phyloP scores from a whole-genome alignment of 2,888 invertebrate genomes.

The Yponomeuta cagnagella region DNA sequence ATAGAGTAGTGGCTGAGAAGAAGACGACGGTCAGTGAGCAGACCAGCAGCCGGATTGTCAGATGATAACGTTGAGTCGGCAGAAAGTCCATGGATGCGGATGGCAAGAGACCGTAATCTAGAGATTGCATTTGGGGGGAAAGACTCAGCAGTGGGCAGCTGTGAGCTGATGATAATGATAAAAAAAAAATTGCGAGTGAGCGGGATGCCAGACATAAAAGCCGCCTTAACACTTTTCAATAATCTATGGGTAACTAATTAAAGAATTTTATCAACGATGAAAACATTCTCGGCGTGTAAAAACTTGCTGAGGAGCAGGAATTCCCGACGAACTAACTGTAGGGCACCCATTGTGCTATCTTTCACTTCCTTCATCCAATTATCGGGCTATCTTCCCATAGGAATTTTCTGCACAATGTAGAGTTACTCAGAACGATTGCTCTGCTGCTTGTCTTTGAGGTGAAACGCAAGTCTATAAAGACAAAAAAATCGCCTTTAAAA shows the following conservation, averaged over 20 bases:
- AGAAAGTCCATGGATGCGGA: too few species aligned
- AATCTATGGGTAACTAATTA: background rate
- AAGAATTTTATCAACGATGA: background rate
- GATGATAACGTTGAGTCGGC: too few species aligned
- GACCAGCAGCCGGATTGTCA: too few species aligned
- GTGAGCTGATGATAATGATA: too few species aligned
- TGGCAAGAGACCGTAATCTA: too few species aligned
- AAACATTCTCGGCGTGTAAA: background rate
- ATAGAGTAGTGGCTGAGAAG: too few species aligned
- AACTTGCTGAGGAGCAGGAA: background rate
- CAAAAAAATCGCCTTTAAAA: too few species aligned
- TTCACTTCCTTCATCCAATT: conserved; percentile 1
- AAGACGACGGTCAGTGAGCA: too few species aligned
- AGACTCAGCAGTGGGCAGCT: too few species aligned
- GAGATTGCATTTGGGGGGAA: too few species aligned
- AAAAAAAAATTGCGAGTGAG: too few species aligned
- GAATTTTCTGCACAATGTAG: background rate
- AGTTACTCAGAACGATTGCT: background rate
- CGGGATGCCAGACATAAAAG: too few species aligned
- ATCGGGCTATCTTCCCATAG: background rate
- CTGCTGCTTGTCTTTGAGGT: background rate
- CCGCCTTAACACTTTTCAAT: background rate
- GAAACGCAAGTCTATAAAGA: background rate
- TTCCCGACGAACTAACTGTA: background rate
- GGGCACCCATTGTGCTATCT: background rate